Percentiles rank a stretch among this genome's conserved stretches.
These are phyloP conservation scores for Oscheius sp. DNA, from an alignment of 2,888 invertebrate species.

Conservation along the genomic window DNA sequence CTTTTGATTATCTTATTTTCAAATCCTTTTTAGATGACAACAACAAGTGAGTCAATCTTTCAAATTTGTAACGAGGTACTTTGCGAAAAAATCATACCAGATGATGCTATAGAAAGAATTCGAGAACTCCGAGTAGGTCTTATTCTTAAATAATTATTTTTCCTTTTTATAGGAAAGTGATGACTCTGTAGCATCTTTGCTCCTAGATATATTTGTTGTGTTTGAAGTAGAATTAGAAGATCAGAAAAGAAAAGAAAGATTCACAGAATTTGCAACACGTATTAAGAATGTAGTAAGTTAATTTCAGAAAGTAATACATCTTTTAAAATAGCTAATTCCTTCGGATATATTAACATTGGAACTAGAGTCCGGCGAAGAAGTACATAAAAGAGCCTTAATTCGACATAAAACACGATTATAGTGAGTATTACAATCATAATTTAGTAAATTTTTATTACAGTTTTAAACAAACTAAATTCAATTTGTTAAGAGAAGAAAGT, in stretches of 20 bases:
- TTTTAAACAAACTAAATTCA: slow-evolving; percentile 98
- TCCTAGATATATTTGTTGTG: slow-evolving; percentile 54
- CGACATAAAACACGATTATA: slow-evolving; percentile 63
- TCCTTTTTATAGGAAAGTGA: slow-evolving; percentile 30
- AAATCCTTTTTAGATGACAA: not conserved
- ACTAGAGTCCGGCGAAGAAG: slow-evolving; percentile 47
- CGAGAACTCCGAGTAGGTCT: slow-evolving; percentile 5
- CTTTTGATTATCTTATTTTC: not conserved
- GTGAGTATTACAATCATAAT: too few species aligned
- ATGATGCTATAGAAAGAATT: slow-evolving; percentile 10
- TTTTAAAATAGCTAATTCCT: slow-evolving; percentile 51
- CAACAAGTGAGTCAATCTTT: not conserved
- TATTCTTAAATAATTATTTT: not conserved
- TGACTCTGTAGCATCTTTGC: slow-evolving; percentile 32
- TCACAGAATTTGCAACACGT: slow-evolving; percentile 37
- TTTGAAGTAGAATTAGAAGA: slow-evolving; percentile 41
- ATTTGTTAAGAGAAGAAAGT: slow-evolving; percentile 96
- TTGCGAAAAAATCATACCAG: not conserved
- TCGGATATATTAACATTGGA: slow-evolving; percentile 58
- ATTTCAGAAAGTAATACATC: not conserved
- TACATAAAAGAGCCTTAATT: slow-evolving; percentile 49
- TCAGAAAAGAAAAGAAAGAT: slow-evolving; percentile 32
- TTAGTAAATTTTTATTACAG: slow-evolving; percentile 75
- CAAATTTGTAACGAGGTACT: slow-evolving; percentile 5
- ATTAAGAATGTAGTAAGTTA: slow-evolving; percentile 37